Percentiles rank a stretch among this genome's conserved stretches.
These are phyloP conservation scores for Bombus waltoni DNA, from an alignment of 1,140 invertebrate species.

Conservation along the genomic window DNA sequence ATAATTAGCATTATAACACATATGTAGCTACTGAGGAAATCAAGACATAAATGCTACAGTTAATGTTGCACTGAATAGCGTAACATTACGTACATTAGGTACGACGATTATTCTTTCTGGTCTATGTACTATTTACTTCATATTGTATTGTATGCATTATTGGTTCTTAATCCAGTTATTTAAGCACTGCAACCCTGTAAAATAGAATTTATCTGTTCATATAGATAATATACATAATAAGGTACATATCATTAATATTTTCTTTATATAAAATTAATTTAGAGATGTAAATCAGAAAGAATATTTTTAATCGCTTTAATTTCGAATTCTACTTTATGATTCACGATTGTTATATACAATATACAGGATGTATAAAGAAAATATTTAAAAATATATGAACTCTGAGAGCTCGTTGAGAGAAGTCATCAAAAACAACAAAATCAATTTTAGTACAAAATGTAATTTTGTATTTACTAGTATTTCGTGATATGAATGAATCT, in stretches of 20 bases:
- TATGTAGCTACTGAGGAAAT: constrained; percentile 21
- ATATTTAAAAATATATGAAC: not conserved
- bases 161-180: constrained; percentile 34
- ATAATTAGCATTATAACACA: constrained; percentile 13
- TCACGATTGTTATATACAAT: not conserved
- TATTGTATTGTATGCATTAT: constrained; percentile 35
- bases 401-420: no score
- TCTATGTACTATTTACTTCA: constrained; percentile 38
- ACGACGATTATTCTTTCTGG: constrained; percentile 25
- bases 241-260: not conserved
- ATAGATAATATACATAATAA: not conserved
- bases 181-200: constrained; percentile 46
- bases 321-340: not conserved
- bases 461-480: not conserved
- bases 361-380: not conserved
- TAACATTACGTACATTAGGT: constrained; percentile 42
- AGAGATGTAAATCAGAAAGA: not conserved
- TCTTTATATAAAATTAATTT: not conserved
- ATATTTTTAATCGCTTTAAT: not conserved
- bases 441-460: not conserved
- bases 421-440: not conserved
- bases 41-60: constrained; percentile 40
- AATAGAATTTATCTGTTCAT: constrained; percentile 3
- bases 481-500: not conserved
- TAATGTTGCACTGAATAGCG: constrained; percentile 37